Base-by-base conservation (phyloP, 2,888 invertebrate species). In the Tetropium fuscum region DNA sequence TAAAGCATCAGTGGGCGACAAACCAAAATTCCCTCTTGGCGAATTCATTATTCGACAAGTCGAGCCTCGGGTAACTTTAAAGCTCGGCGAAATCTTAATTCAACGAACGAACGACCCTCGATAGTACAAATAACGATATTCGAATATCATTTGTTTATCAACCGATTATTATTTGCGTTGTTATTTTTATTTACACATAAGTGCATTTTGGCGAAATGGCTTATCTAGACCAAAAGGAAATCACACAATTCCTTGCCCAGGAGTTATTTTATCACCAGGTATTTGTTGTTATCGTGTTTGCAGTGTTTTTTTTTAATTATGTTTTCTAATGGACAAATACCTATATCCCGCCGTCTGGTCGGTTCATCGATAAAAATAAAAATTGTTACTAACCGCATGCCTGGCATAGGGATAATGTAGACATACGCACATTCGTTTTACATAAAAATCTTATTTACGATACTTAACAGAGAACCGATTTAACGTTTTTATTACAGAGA, bases 221-320 rank as follows among this genome's bases (percentile, higher is more conserved):
- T 56, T 60, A 38, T 51, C 20, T 53, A 53, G 92, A 93, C 85
- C 90, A 92, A 80, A 88, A 89, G 85, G 93, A 93, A 87, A 90
- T 93, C 81, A 91, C 92, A 76, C 91, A 89, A 84, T 90, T 92
- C 83, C 87, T 93, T 78, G 92, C 92, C 79, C 91, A 90, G 81
- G 93, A 93, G 87, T 90, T 91, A 86, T 91, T 90, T 85, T 92
- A 92, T 83, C 92, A 93, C 89, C 81, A 82, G 80, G 80, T 81
- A 69, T 47, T 41, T 53, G 3, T 45, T 45, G 16, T 44, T 25
- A n/a, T 44, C 1, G 18, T 18, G 18, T 40, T 18, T 10, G 6
- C 5, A 5, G 2, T 13, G 11, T 2, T 15, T 13, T 13, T 13
- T 13, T 13, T 11, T 34, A 8, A 13, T 3, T 32, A 1, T 13